Evolutionary conservation across 2,797 vertebrate genomes (phyloP).

Genomic region (Nothura maculosa): DNA sequence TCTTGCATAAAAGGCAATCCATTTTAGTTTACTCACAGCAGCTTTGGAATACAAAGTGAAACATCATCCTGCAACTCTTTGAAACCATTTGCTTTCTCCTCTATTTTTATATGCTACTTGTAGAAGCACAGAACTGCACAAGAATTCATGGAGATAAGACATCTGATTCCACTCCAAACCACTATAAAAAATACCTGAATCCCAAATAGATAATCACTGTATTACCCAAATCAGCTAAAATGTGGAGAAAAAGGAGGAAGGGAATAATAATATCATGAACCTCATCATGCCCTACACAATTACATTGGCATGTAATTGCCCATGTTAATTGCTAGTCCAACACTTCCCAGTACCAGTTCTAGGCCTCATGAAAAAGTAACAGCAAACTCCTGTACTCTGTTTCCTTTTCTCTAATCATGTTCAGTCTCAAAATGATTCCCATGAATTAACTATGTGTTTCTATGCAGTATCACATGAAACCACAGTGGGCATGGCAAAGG

Average conservation of each 20-base stretch:
- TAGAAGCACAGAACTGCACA: too few species aligned
- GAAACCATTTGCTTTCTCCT: background rate
- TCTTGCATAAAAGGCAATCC: background rate
- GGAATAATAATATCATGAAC: too few species aligned
- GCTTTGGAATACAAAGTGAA: background rate
- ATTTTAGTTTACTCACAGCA: background rate
- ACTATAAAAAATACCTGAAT: background rate
- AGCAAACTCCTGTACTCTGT: too few species aligned
- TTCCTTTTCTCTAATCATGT: background rate
- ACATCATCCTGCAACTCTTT: fast-evolving
- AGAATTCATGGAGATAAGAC: too few species aligned
- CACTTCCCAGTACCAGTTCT: too few species aligned
- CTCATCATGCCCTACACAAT: too few species aligned
- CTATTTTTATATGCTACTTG: background rate
- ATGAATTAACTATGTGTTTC: background rate
- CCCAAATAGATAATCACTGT: background rate
- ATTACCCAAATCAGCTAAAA: too few species aligned
- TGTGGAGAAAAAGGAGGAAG: too few species aligned
- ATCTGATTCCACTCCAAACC: too few species aligned
- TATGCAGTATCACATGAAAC: background rate
- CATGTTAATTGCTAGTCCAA: too few species aligned
- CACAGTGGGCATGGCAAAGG: background rate
- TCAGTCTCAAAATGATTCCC: background rate
- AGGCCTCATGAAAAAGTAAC: too few species aligned
- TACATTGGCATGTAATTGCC: too few species aligned